Base-by-base conservation (phyloP, 2,113 vertebrate genomes). In the Pelecanus crispus region DNA sequence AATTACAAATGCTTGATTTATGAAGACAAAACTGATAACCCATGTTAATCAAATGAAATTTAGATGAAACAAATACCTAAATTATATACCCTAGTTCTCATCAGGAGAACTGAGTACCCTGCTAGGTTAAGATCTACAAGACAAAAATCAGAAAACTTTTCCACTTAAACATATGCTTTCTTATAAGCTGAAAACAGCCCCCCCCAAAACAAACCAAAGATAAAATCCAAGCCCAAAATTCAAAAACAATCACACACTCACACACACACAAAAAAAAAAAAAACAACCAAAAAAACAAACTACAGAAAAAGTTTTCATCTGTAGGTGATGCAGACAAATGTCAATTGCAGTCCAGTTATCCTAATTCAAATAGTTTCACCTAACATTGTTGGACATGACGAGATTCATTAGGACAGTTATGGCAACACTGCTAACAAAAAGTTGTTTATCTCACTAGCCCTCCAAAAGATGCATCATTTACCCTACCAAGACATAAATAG, bases 201-300 rank as follows among this genome's bases (percentile, higher is more conserved):
- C 3, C 2, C 5, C 6, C 7, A 29, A 79, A 34, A 1, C 9
- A 88, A 78, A 73, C 29, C 3, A 31, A 77, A 88, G 5, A 44
- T 15, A 44, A 88, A 90, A 19, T 6, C 6, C 6, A 49, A 87
- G 25, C 8, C 4, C 9, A 0, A 68, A 88, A 14, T 3, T 50
- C 28, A 58, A 61, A 53, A 65, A 1, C 1, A 67, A 29, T 49
- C 16, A 32, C 5, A 20, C 5, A 66, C 6, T 52, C 2, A 9
- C 16, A 32, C 5, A 20, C 5, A 66, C 6, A 58, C 2, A 9
- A 18, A 44, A 25, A 52, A 6, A 10, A 8, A 13, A 21, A 32
- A 24, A 13, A 11, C 9, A 8, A 2, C 4, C 44, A 9, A 18
- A 25, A 0, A 3, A 31, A 9, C 29, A 22, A 13, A 2, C 6